Base-by-base conservation (phyloP, 2,888 invertebrate genomes). In the Emmelina monodactyla region DNA sequence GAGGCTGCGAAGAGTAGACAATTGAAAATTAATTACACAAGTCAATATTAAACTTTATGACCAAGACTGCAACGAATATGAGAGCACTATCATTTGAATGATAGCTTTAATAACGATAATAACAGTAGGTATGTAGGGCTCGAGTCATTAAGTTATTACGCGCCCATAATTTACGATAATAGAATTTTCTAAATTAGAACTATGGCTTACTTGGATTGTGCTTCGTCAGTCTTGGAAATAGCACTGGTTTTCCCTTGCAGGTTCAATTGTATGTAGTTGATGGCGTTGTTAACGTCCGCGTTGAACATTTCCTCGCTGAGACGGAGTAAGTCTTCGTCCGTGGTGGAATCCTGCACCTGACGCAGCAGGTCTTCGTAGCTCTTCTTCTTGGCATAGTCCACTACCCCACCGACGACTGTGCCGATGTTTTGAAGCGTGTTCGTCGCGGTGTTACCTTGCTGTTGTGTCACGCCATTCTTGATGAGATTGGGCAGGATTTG, bases 281-380 rank as follows among this genome's bases (percentile, higher is more conserved):
- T 79, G n/a, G 88, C 88, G 56, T 89, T 91, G 62, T 90, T 91
- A 14, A 76, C 65, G 55, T 92, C 92, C 49, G 87, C 84, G 42
- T 82, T 84, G 51, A 88, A 85, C 49, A 92, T 78, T 40, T 84
- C 83, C 58, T 92, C 92, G 13, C 89, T 85, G 42, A 92, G 71
- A 32, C 86, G 82, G 37, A 85, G 79, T 32, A 90, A 65, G 53
- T 89, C 86, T 39, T 84, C 85, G 42, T 89, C 87, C 1, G 83
- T 83, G 32, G 87, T 85, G 1, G 79, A 53, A 35, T 82, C 81
- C 42, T 76, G 76, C 6, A 69, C 66, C 46, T 72, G 73, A 9
- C 62, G 65, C 22, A 79, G 53, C 34, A 79, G 37, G 32, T 78
- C 76, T 5, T 76, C 78, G 42, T 78, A 79, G 47, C 75, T 72